A percentile compares a stretch with the other conserved stretches of the same genome.
These are phyloP conservation scores for Catharus fuscescens DNA, from an alignment of 2,113 vertebrate species.

Conservation along the genomic window DNA sequence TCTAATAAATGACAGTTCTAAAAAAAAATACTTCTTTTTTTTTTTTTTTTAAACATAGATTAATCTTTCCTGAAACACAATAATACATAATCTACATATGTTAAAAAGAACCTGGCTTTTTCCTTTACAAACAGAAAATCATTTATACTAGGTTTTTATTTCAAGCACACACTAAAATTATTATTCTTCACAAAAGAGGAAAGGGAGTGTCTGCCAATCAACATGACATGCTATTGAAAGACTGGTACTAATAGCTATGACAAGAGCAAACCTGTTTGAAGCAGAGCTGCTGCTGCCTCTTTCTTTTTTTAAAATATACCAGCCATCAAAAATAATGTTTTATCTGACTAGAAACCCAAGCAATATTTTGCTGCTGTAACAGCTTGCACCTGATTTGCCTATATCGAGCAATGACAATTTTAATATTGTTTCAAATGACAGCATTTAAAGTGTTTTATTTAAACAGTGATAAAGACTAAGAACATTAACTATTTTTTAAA, in stretches of 20 bases:
- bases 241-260: conserved; percentile 80
- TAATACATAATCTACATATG: conserved; percentile 33
- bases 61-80: conserved; percentile 22
- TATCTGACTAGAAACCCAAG: conserved; percentile 74
- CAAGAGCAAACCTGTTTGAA: conserved; percentile 85
- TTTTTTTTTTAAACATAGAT: neutral
- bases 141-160: conserved; percentile 89
- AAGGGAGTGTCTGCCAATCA: conserved; percentile 90
- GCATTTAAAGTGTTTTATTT: conserved; percentile 54
- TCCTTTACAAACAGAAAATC: conserved; percentile 79
- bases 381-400: conserved; percentile 52
- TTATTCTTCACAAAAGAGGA: conserved; percentile 82
- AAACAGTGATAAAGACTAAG: conserved; percentile 20
- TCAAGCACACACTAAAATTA: conserved; percentile 86
- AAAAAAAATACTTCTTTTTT: neutral
- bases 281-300: conserved; percentile 71
- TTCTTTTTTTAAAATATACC: conserved; percentile 64
- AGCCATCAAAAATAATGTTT: conserved; percentile 83
- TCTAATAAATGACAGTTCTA: neutral
- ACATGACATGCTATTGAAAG: conserved; percentile 77
- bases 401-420: conserved; percentile 60
- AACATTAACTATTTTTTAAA: conserved; percentile 11
- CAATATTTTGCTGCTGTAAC: conserved; percentile 62
- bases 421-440: conserved; percentile 48
- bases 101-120: conserved; percentile 63